A percentile compares a stretch with the other conserved stretches of the same genome.
Evolutionary conservation across 2,113 vertebrate genomes (phyloP).

Genomic region (Ursus arctos): DNA sequence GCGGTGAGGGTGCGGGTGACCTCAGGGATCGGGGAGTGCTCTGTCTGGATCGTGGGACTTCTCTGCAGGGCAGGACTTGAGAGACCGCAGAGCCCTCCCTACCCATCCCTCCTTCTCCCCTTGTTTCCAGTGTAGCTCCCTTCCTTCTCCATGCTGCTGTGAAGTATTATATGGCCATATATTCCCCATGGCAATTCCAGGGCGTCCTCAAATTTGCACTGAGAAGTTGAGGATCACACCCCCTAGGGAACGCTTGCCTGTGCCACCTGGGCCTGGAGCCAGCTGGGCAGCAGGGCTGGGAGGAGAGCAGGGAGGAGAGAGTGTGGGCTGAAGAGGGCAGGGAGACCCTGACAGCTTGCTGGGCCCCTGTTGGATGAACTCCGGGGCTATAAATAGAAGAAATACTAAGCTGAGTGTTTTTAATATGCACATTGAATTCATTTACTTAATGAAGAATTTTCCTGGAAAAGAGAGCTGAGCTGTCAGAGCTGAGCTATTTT

Average conservation of each 20-base stretch:
- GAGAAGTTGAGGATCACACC: neutral
- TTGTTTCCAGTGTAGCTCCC: neutral
- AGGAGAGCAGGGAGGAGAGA: neutral
- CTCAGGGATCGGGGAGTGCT: neutral
- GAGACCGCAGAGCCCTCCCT: neutral
- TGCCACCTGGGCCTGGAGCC: slow-evolving; percentile 19
- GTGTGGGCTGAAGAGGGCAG: slow-evolving; percentile 54
- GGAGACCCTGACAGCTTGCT: slow-evolving; percentile 50
- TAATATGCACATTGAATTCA: slow-evolving; percentile 83
- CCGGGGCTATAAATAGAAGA: slow-evolving; percentile 75
- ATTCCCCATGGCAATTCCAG: neutral
- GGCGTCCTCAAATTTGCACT: neutral
- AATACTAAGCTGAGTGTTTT: slow-evolving; percentile 78
- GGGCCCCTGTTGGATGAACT: slow-evolving; percentile 61
- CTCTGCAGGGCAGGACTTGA: neutral
- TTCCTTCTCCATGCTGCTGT: neutral
- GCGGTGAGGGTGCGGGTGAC: neutral
- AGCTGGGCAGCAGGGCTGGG: neutral
- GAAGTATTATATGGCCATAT: neutral
- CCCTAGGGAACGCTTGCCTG: neutral
- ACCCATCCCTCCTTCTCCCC: neutral
- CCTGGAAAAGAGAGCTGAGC: slow-evolving; percentile 80
- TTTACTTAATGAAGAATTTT: slow-evolving; percentile 83
- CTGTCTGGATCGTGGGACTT: neutral
- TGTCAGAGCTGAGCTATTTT: slow-evolving; percentile 78